Evolutionary conservation across 1,140 invertebrate species (phyloP), one percentile per base, ranked within the genome.

Genomic region (Eriocheir sinensis): DNA sequence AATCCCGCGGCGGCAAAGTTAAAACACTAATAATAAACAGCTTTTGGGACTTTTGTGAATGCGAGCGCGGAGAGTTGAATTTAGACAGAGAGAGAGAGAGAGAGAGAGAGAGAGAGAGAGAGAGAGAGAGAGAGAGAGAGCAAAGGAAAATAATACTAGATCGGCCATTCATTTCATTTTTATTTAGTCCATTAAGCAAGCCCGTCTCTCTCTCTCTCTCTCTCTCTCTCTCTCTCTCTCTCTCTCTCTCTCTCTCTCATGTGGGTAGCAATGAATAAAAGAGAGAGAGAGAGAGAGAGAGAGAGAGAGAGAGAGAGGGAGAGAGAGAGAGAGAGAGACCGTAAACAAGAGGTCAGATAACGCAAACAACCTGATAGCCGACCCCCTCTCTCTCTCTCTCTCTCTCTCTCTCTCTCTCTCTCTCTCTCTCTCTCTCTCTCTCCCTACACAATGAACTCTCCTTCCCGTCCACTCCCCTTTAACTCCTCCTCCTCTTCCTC

Each of bases 321-420:
- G 60, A 72, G 60, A n/a, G 60, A 21, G 60, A 72, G 60, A 72
- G 12, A 21, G 12, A 72, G 12, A 12, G 27, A 72, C 60, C 60
- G 60, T 72, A 72, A 72, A 72, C 60, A 72, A 72, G 60, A n/a
- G 60, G 60, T 72, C n/a, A 72, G 60, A 72, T 72, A 72, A 72
- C 60, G n/a, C 60, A 72, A 72, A n/a, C 60, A n/a, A 72, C 12
- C 6, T 72, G 60, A 86, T 41, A 36, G 6, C 3, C 32, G 0
- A 0, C 83, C 36, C 83, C 21, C 83, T 86, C 83, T 86, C 83
- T 86, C 83, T 86, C 83, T 86, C 83, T 86, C 83, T 86, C 34
- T 86, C 36, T 40, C 40, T 86, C 40, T 38, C 83, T 38, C 40
- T 38, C 83, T 17, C 40, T 17, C 83, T 21, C 40, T 36, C 40